A percentile compares a stretch with the other conserved stretches of the same genome.
phyloP scores from a whole-genome alignment of 2,888 invertebrate genomes.

The Eremobia ochroleuca region DNA sequence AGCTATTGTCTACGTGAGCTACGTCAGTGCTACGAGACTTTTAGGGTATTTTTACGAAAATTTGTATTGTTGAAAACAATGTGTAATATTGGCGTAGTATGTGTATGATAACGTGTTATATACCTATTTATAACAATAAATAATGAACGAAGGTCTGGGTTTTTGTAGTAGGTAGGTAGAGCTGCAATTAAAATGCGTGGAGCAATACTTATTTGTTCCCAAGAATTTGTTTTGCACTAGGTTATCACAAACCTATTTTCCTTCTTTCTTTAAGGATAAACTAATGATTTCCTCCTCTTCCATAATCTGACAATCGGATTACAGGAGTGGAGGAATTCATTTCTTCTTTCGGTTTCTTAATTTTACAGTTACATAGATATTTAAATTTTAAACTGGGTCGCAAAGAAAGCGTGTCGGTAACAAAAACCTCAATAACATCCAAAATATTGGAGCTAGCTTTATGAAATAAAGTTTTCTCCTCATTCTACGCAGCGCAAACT shows the following conservation, averaged over 20 bases:
- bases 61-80: constrained; percentile 19
- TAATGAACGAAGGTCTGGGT: background rate
- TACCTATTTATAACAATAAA: background rate
- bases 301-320: background rate
- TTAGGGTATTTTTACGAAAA: constrained; percentile 19
- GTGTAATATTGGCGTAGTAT: background rate
- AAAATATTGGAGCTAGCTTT: no score
- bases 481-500: background rate
- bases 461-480: background rate
- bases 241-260: background rate
- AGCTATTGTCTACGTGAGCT: constrained; percentile 32
- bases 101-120: background rate
- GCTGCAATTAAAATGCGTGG: background rate
- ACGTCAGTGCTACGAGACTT: constrained; percentile 48
- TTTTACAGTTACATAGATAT: no score
- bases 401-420: no score
- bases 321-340: background rate
- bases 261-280: background rate
- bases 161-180: background rate
- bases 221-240: background rate
- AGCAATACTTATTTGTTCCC: background rate
- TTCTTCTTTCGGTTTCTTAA: background rate
- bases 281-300: background rate
- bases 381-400: no score
- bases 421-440: no score